Percentiles rank a stretch among this genome's conserved stretches.
Conservation (phyloP, 2,113 vertebrate genomes). For the Brevimyrus niger region DNA sequence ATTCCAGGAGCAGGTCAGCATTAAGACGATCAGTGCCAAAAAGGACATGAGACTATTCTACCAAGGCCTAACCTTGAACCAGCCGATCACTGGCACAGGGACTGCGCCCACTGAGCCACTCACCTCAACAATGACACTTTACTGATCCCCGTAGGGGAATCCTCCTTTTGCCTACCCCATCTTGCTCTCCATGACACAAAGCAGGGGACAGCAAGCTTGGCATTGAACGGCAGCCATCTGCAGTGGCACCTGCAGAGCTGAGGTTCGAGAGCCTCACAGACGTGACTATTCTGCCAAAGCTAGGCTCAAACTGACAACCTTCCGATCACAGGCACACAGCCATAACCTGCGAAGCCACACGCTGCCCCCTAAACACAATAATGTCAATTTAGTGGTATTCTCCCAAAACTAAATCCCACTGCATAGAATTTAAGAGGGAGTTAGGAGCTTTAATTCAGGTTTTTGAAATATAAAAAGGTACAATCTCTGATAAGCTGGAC, state of each 20-base stretch:
- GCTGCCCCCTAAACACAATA: neutral
- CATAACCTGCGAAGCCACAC: neutral
- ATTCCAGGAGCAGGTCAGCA: neutral
- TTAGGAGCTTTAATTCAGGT: neutral
- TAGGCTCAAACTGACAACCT: neutral
- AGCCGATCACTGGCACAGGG: neutral
- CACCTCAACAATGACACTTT: neutral
- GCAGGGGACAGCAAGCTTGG: neutral
- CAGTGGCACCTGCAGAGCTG: neutral
- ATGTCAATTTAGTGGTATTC: neutral
- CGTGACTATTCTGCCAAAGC: neutral
- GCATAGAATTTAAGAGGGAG: neutral
- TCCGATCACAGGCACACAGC: neutral
- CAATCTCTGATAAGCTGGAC: neutral
- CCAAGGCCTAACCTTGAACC: neutral
- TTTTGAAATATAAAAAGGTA: neutral
- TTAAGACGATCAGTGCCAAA: neutral
- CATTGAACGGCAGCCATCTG: neutral
- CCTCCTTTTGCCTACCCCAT: neutral
- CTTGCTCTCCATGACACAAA: neutral
- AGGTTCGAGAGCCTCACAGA: neutral
- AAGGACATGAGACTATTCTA: neutral
- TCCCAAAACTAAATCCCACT: neutral
- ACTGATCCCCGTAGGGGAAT: neutral
- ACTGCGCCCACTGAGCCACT: neutral